Base-by-base conservation (phyloP, 2,888 invertebrate genomes). In the Adineta ricciae region DNA sequence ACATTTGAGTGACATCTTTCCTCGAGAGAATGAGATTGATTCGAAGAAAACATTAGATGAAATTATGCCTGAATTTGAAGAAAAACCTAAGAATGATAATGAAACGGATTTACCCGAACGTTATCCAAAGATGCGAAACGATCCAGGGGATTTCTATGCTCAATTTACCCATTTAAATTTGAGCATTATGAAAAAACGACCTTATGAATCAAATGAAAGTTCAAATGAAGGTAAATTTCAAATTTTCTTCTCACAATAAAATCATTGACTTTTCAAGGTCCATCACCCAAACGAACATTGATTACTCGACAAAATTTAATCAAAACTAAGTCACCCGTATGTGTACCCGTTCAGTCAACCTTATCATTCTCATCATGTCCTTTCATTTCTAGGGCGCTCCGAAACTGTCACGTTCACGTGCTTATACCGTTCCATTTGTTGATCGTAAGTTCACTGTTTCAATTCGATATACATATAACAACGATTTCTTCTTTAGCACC, bases 181-280 rank as follows among this genome's bases (percentile, higher is more conserved):
- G 78, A 78, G 78, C 41, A 78, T 78, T n/a, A 78, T 78, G 78
- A 78, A 78, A 78, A 78, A 78, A 78, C 78, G 78, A 41, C 78
- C 78, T 9, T 78, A 78, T n/a, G 78, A 78, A 78, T 78, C 78
- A 16, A 78, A 38, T 41, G 78, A 78, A 14, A 41, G n/a, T 78
- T 41, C 41, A n/a, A 78, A 78, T 78, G 78, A 78, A 41, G 78
- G 41, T 64, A 64, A 64, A 3, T 9, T 19, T n/a, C 7, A 11
- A 2, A 11, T 64, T 64, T 24, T 27, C 27, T 27, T 27, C 1
- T 24, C n/a, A 27, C n/a, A 5, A 64, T 9, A 27, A n/a, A 27
- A 27, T 46, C 46, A 46, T 46, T 56, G 14, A 36, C 19, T 41
- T 8, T 78, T n/a, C 9, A 41, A 78, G 78, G 78, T 78, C 78